These are phyloP conservation scores for Drosophila helvetica DNA, from an alignment of 2,888 invertebrate species.

Conservation along the genomic window DNA sequence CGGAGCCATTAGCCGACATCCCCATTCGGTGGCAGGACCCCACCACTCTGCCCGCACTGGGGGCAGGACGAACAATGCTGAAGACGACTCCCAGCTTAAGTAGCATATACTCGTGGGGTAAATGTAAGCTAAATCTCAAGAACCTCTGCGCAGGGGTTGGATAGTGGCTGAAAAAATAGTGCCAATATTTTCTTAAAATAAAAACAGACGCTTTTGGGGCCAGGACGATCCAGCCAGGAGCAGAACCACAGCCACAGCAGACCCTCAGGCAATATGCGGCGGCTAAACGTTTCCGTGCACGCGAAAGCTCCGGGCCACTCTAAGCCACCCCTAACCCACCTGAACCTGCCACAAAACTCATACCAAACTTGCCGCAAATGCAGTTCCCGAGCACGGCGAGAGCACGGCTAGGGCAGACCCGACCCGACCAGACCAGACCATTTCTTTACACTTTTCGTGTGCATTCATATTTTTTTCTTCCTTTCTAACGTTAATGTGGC, in stretches of 20 bases:
- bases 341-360: constrained; percentile 2
- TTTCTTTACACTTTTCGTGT: constrained; percentile 72
- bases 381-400: constrained; percentile 50
- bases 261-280: constrained; percentile 67
- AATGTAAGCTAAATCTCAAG: constrained; percentile 60
- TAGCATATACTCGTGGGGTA: constrained; percentile 32
- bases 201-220: constrained; percentile 63
- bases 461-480: constrained; percentile 69
- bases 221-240: neutral
- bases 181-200: constrained; percentile 78
- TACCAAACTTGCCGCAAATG: constrained; percentile 44
- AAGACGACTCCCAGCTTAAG: constrained; percentile 39
- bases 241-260: constrained; percentile 33
- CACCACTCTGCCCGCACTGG: constrained; percentile 13
- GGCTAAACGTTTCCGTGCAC: constrained; percentile 76
- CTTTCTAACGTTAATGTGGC: constrained; percentile 75
- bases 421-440: constrained; percentile 42
- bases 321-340: constrained; percentile 7
- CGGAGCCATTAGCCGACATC: constrained; percentile 22
- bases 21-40: constrained; percentile 11
- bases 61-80: constrained; percentile 21
- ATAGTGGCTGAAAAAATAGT: constrained; percentile 37
- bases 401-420: no score
- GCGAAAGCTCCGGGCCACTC: constrained; percentile 57
- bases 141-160: constrained; percentile 2